phyloP scores from a whole-genome alignment of 2,797 vertebrate species.

The Sebastes elongatus region DNA sequence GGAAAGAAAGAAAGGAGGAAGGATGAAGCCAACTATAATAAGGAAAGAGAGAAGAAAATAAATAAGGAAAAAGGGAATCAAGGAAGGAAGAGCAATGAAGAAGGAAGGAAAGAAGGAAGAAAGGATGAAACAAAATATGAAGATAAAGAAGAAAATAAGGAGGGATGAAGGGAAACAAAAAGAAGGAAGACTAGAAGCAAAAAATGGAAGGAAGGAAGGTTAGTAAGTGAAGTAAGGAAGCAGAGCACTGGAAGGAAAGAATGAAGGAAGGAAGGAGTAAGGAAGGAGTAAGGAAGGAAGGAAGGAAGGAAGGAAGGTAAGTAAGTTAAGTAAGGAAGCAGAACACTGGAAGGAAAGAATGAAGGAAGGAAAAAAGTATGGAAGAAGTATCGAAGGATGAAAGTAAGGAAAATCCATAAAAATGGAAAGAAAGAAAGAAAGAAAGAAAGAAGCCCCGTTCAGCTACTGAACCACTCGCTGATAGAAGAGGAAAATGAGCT shows the following conservation, averaged over 20 bases:
- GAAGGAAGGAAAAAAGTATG: neutral
- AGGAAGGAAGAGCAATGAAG: neutral
- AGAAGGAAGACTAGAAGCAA: neutral
- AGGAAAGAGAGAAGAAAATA: neutral
- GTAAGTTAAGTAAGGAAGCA: no score
- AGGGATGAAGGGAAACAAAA: neutral
- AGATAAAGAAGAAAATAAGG: neutral
- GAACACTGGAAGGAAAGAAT: no score
- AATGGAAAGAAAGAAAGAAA: neutral
- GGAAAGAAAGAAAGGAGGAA: neutral
- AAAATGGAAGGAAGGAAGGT: neutral
- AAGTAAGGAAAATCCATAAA: no score
- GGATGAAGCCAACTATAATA: neutral
- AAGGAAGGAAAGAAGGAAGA: no score
- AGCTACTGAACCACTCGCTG: conserved; percentile 10
- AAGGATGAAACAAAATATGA: no score
- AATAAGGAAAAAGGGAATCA: neutral
- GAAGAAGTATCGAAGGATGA: no score
- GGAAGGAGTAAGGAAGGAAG: neutral
- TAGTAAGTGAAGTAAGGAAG: no score
- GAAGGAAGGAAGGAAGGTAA: no score
- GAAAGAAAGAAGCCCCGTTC: neutral
- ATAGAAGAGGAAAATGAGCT: conserved; percentile 4
- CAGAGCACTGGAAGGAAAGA: no score
- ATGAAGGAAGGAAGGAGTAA: neutral